Conservation (phyloP, 2,113 vertebrate species). For the Hippopotamus amphibius region DNA sequence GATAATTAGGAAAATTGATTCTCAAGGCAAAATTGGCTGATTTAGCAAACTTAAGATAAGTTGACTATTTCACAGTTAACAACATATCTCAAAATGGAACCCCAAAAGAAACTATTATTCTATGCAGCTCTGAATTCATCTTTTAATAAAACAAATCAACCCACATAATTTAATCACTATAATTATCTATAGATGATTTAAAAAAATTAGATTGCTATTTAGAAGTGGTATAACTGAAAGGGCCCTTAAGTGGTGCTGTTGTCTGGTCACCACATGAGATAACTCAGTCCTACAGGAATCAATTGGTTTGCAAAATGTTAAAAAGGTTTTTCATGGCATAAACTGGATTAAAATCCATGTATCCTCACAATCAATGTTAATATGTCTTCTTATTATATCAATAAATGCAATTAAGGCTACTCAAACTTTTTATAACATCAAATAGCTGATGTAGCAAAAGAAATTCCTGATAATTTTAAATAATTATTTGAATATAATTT, state of each 20-base stretch:
- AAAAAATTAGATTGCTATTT: background rate
- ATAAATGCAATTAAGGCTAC: background rate
- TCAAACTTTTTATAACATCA: background rate
- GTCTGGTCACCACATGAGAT: background rate
- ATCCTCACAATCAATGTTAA: background rate
- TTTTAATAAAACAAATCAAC: background rate
- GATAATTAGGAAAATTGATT: background rate
- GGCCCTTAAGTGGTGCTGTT: background rate
- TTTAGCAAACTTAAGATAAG: background rate
- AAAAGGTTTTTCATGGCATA: background rate
- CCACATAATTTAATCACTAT: background rate
- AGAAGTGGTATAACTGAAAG: background rate
- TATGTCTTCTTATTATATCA: background rate
- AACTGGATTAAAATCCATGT: background rate
- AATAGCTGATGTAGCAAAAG: background rate
- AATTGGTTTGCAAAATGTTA: background rate
- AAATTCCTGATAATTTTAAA: background rate
- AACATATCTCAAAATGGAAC: background rate
- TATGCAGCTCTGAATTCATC: background rate
- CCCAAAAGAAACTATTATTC: background rate
- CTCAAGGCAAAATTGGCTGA: background rate
- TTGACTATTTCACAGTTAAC: background rate
- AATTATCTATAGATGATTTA: background rate
- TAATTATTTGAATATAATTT: background rate
- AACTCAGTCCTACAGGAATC: background rate